A percentile compares a stretch with the other conserved stretches of the same genome.
Conservation (phyloP, 2,797 vertebrate genomes). For the Falco rusticolus region DNA sequence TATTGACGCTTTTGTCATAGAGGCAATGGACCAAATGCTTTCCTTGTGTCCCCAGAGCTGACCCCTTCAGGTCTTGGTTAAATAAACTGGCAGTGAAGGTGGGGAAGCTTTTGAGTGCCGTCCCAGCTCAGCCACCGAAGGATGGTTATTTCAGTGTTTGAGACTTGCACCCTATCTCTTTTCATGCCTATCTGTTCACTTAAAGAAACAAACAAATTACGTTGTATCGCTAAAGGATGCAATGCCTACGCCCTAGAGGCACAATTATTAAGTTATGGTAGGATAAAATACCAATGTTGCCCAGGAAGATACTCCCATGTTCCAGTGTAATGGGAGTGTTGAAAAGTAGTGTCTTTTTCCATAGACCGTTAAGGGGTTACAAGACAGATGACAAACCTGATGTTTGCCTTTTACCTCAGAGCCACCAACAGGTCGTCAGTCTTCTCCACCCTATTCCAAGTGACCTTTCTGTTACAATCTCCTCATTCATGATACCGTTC, state of each 20-base stretch:
- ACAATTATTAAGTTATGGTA: not conserved
- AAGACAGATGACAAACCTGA: constrained; percentile 7
- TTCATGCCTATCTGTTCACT: not conserved
- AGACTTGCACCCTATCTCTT: not conserved
- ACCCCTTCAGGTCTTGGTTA: not conserved
- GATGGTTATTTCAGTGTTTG: not conserved
- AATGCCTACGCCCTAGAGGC: not conserved
- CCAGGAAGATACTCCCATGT: not conserved
- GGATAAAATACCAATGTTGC: not conserved
- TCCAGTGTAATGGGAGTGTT: not conserved
- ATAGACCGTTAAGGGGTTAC: not conserved
- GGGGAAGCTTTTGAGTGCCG: not conserved
- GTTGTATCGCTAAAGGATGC: not conserved
- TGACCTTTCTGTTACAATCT: constrained; percentile 6
- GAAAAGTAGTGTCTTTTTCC: not conserved
- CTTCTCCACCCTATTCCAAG: not conserved
- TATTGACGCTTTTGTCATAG: not conserved
- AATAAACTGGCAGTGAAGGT: not conserved
- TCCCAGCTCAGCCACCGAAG: not conserved
- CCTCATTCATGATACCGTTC: not conserved
- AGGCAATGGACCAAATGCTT: not conserved
- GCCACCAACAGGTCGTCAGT: not conserved
- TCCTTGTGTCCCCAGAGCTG: not conserved
- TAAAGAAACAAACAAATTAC: not conserved
- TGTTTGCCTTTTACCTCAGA: constrained; percentile 18